phyloP scores from a whole-genome alignment of 1,140 invertebrate species.

The Coelopa frigida region DNA sequence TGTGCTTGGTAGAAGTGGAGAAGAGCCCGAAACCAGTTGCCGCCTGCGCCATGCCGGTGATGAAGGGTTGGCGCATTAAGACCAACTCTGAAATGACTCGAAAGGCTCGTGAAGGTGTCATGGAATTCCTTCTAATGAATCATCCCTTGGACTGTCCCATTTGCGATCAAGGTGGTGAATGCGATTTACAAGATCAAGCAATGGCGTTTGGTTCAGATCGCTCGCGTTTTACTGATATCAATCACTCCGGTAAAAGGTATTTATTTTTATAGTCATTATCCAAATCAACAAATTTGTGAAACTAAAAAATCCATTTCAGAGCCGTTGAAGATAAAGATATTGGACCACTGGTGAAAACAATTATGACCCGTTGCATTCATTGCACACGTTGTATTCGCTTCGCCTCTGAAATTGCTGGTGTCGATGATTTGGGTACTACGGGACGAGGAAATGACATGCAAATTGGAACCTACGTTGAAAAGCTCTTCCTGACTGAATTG shows the following conservation, averaged over 20 bases:
- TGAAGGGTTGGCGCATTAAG: slow-evolving; percentile 95
- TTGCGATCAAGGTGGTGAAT: slow-evolving; percentile 99
- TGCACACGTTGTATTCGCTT: slow-evolving; percentile 97
- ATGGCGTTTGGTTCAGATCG: slow-evolving; percentile 99
- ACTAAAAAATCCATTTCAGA: slow-evolving; percentile 46
- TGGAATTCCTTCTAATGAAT: slow-evolving; percentile 98
- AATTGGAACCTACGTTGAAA: slow-evolving; percentile 98
- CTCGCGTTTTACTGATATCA: slow-evolving; percentile 88
- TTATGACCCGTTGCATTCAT: slow-evolving; percentile 99
- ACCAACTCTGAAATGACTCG: slow-evolving; percentile 94
- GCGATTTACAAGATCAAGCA: slow-evolving; percentile 96
- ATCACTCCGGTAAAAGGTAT: slow-evolving; percentile 86
- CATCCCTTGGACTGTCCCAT: slow-evolving; percentile 99
- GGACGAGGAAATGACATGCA: slow-evolving; percentile 94
- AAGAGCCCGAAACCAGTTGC: slow-evolving; percentile 93
- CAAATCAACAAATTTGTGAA: neutral
- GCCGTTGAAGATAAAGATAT: slow-evolving; percentile 99
- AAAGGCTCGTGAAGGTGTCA: slow-evolving; percentile 94
- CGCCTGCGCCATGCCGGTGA: slow-evolving; percentile 99
- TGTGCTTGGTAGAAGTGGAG: slow-evolving; percentile 99
- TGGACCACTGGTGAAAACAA: slow-evolving; percentile 95
- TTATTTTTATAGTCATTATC: slow-evolving; percentile 14
- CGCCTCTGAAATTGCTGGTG: slow-evolving; percentile 93
- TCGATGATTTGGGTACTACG: slow-evolving; percentile 96
- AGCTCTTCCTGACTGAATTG: slow-evolving; percentile 93